Evolutionary conservation across 2,797 vertebrate species (phyloP), one percentile per base, ranked within the genome.

Genomic region (Tarsius wallacei): DNA sequence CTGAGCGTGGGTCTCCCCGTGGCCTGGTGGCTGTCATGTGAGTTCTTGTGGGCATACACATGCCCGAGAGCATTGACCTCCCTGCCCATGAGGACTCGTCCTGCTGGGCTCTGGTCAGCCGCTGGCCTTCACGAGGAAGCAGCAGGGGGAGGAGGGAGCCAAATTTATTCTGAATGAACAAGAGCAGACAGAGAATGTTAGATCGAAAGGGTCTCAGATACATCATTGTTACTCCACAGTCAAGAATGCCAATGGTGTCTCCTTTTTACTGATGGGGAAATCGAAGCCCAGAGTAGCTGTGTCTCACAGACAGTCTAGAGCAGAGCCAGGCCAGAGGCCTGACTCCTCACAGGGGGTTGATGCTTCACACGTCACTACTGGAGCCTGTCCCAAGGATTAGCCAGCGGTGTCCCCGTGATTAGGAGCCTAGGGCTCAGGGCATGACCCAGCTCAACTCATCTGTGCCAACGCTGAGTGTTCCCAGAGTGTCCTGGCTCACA

Each of bases 51-150:
- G 70, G 19, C 4, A 17, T 6, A 15, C 61, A 16, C 17, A 0
- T 19, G 26, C 63, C 31, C 13, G 0, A 2, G 11, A 61, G 36
- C 0, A 2, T 0, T 1, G 24, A 64, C 47, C 2, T 49, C 57
- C 59, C 71, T 22, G 11, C 21, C 33, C 68, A 22, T 0, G 0
- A 31, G 26, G 17, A 19, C 49, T 61, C 77, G n/a, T 68, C 80
- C 68, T 66, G 12, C 49, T 59, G 59, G 53, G 2, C 66, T 89
- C 61, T 17, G 26, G 5, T 17, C n/a, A 83, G n/a, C 68, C 49
- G 4, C 57, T 5, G 51, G n/a, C 55, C 70, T 49, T 26, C 64
- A n/a, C 19, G 24, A 51, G 57, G 74, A 47, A 1, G 7, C 15
- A 10, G 5, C 15, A 36, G 9, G 2, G n/a, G 33, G 53, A 7